These are phyloP conservation scores for Yponomeuta cagnagella DNA, from an alignment of 2,888 invertebrate species.

Conservation along the genomic window DNA sequence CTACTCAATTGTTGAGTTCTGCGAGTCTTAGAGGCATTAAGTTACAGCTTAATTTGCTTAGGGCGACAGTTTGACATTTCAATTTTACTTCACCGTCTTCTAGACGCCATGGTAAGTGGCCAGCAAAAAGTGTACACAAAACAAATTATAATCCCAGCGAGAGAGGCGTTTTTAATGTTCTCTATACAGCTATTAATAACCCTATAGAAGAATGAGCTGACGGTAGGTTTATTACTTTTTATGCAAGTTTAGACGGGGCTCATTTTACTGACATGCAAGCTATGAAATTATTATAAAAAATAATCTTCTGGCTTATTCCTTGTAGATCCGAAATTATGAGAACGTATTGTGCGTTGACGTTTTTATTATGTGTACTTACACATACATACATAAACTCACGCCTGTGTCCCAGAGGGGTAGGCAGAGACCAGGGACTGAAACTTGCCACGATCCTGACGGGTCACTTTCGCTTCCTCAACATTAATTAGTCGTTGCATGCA, in stretches of 20 bases:
- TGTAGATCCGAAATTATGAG: not conserved
- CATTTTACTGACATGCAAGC: conserved; percentile 1
- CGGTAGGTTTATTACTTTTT: not conserved
- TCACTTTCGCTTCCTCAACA: no score
- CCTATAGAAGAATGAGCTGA: not conserved
- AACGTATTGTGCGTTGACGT: not conserved
- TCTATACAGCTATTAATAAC: not conserved
- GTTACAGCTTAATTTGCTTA: not conserved
- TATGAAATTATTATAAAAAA: conserved; percentile 1
- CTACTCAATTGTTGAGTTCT: no score
- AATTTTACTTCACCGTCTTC: not conserved
- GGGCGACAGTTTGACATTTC: not conserved
- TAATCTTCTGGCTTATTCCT: not conserved
- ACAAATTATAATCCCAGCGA: not conserved
- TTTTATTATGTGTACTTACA: not conserved
- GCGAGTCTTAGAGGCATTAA: not conserved
- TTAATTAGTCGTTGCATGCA: no score
- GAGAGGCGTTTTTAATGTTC: not conserved
- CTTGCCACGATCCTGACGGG: no score
- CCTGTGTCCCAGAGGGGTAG: no score
- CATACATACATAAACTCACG: no score
- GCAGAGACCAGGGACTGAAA: no score
- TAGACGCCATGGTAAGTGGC: not conserved
- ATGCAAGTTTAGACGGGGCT: not conserved
- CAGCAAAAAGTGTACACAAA: not conserved